A percentile compares a stretch with the other conserved stretches of the same genome.
phyloP scores from a whole-genome alignment of 2,888 invertebrate species.

The Lacanobia oleracea region DNA sequence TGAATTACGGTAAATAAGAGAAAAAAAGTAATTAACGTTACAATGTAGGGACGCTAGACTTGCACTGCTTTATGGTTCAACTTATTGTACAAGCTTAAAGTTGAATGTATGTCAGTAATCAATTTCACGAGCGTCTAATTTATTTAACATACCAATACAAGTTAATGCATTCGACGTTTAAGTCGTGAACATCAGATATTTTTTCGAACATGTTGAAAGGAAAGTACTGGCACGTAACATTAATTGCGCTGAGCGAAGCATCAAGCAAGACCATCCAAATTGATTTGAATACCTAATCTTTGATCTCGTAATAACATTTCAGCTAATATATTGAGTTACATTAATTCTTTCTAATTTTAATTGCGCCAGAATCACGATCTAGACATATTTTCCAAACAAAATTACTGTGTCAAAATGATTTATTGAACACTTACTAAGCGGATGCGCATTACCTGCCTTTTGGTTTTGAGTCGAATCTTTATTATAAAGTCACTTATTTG shows the following conservation, averaged over 20 bases:
- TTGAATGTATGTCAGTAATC: conserved; percentile 74
- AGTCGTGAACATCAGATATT: conserved; percentile 84
- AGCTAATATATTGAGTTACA: conserved; percentile 82
- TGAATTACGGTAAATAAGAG: conserved; percentile 71
- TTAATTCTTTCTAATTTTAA: conserved; percentile 78
- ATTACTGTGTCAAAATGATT: conserved; percentile 82
- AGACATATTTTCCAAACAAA: conserved; percentile 74
- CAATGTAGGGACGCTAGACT: background rate
- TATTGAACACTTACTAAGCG: conserved; percentile 66
- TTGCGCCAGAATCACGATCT: conserved; percentile 75
- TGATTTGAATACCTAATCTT: conserved; percentile 85
- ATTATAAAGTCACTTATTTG: conserved; percentile 57
- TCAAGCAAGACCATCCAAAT: conserved; percentile 83
- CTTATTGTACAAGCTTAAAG: conserved; percentile 52
- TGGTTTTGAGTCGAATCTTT: conserved; percentile 37
- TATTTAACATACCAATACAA: conserved; percentile 80
- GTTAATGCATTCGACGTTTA: conserved; percentile 82
- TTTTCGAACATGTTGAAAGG: conserved; percentile 75
- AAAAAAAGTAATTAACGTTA: conserved; percentile 54
- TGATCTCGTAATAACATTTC: conserved; percentile 81
- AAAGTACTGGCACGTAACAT: conserved; percentile 83
- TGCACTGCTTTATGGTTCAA: conserved; percentile 42
- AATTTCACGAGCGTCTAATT: conserved; percentile 81
- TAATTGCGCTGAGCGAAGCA: conserved; percentile 81
- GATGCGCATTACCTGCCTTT: conserved; percentile 52